A percentile compares a stretch with the other conserved stretches of the same genome.
Evolutionary conservation across 1,140 invertebrate species (phyloP).

Genomic region (Diploscapter pachys): DNA sequence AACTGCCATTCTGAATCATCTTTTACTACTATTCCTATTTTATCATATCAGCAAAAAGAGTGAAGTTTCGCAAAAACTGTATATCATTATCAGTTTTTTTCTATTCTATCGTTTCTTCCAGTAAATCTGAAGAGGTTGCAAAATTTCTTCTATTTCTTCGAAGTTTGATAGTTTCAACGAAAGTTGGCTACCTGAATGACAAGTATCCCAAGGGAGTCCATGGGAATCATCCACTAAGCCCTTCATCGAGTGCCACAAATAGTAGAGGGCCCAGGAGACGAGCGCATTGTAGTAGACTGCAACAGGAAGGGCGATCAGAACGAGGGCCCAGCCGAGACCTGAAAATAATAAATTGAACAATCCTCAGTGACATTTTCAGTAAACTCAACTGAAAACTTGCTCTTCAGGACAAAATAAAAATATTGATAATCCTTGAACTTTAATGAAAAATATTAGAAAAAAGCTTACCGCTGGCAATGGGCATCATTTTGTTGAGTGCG

Average conservation of each 20-base stretch:
- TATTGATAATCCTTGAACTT: too few species aligned
- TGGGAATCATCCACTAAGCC: slow-evolving; percentile 41
- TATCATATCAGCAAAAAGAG: not conserved
- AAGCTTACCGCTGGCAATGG: slow-evolving; percentile 38
- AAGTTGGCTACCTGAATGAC: slow-evolving; percentile 25
- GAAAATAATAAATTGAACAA: slow-evolving; percentile 11
- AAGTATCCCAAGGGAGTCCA: slow-evolving; percentile 44
- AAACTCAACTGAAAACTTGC: too few species aligned
- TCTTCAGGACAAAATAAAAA: too few species aligned
- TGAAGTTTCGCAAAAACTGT: not conserved
- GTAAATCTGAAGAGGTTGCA: too few species aligned
- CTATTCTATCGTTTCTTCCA: too few species aligned
- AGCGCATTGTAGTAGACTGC: slow-evolving; percentile 64
- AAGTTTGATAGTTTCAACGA: not conserved
- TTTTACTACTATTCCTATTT: not conserved
- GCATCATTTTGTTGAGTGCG: slow-evolving; percentile 55
- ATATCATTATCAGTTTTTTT: too few species aligned
- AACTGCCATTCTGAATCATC: slow-evolving; percentile 1
- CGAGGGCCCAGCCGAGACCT: slow-evolving; percentile 64
- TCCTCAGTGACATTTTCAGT: too few species aligned
- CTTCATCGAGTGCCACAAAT: slow-evolving; percentile 54
- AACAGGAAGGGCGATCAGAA: slow-evolving; percentile 60
- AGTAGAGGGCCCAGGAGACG: slow-evolving; percentile 63
- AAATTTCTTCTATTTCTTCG: too few species aligned
- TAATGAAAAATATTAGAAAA: slow-evolving; percentile 21